Percentiles rank a stretch among this genome's conserved stretches.
These are phyloP conservation scores for Oscarella lobularis DNA, from an alignment of 37 sponge, comb jelly and placozoan genomes.

Conservation along the genomic window DNA sequence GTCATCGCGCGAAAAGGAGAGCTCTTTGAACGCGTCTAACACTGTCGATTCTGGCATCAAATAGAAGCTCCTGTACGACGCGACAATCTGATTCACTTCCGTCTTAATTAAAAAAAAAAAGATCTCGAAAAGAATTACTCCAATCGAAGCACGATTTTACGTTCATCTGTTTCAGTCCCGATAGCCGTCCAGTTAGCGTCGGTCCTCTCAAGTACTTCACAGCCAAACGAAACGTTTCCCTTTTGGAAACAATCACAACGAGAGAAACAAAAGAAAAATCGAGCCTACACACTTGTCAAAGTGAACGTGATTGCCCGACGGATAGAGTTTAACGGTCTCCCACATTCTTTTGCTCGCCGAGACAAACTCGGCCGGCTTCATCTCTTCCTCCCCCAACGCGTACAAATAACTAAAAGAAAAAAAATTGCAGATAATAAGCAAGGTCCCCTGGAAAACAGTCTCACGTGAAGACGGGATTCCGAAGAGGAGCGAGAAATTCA, in stretches of 20 bases:
- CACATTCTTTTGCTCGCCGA: background rate
- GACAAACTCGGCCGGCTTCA: background rate
- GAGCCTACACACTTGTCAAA: background rate
- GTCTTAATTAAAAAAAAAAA: background rate
- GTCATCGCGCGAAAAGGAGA: background rate
- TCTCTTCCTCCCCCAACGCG: background rate
- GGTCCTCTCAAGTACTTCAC: background rate
- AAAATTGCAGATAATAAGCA: background rate
- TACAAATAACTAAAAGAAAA: background rate
- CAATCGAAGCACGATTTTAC: background rate
- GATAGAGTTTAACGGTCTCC: background rate
- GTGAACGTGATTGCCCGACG: background rate
- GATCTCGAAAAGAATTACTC: background rate
- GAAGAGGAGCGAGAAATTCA: background rate
- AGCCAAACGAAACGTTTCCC: conserved; percentile 1
- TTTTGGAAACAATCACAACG: too few species aligned
- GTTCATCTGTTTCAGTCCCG: background rate
- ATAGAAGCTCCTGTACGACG: too few species aligned
- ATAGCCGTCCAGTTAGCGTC: background rate
- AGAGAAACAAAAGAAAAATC: too few species aligned
- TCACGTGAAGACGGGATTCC: background rate
- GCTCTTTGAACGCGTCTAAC: background rate
- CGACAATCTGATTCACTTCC: background rate
- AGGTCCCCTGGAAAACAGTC: too few species aligned
- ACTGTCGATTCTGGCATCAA: too few species aligned